Evolutionary conservation across 2,888 invertebrate species (phyloP).

Genomic region (Standfussiana lucernea): DNA sequence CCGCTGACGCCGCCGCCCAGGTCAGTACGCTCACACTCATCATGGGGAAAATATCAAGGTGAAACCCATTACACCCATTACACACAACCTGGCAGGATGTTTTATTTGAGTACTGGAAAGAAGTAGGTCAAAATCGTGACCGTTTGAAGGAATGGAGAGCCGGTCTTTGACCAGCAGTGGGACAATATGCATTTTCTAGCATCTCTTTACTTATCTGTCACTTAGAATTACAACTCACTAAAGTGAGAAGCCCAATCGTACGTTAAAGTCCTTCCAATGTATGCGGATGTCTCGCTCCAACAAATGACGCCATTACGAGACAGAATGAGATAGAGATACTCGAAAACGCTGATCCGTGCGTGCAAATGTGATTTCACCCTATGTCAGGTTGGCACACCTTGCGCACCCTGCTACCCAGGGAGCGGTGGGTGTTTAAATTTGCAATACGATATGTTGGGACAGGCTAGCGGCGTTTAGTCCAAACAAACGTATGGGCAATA

Average conservation of each 20-base stretch:
- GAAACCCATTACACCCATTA: no score
- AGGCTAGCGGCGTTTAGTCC: no score
- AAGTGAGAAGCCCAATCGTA: background rate
- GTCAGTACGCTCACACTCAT: constrained; percentile 79
- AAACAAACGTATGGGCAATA: no score
- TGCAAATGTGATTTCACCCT: background rate
- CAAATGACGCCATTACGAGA: background rate
- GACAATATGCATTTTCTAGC: background rate
- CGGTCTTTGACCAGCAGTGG: background rate
- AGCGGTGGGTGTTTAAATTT: background rate
- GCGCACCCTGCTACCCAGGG: background rate
- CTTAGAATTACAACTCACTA: background rate
- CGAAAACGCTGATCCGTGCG: background rate
- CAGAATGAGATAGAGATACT: background rate
- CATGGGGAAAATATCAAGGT: background rate
- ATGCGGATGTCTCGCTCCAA: background rate
- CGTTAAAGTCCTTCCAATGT: background rate
- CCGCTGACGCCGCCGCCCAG: constrained; percentile 95
- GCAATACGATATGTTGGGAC: no score
- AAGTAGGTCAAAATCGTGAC: background rate
- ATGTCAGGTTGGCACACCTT: background rate
- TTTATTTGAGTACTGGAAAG: background rate
- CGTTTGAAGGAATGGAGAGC: background rate
- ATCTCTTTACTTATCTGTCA: background rate
- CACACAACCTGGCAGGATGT: no score